Evolutionary conservation across 2,797 vertebrate genomes (phyloP), one percentile per base, ranked within the genome.

Genomic region (Pelobates cultripes): DNA sequence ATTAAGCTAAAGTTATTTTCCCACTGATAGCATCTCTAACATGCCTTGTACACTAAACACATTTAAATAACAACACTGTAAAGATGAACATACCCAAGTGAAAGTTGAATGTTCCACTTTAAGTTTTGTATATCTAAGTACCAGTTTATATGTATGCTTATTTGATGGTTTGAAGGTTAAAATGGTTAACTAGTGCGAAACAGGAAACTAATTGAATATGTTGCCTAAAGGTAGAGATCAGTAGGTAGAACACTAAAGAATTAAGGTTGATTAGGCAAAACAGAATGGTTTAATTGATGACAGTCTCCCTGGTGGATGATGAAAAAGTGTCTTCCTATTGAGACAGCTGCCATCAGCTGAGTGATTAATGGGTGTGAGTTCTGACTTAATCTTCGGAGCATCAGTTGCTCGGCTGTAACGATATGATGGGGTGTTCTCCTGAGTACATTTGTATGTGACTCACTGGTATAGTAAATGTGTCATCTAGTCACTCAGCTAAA

Each of bases 341-440:
- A 14, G 70, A 73, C 51, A 73, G 70, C 70, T 73, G 70, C 51
- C 70, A 73, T 13, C 17, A 42, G 9, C 17, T 73, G 70, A 73
- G 70, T 73, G 47, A 73, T 55, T 73, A 73, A 57, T 73, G 47
- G 51, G 17, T 12, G 10, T 57, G 47, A 73, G 47, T 55, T 53
- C 70, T 51, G 51, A 41, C 70, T 73, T 73, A 47, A 55, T 73
- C 28, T 73, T 73, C 17, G 9, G 28, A 73, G 28, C 51, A 41
- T 57, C 28, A 40, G 4, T 53, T 73, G 5, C 17, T 73, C n/a
- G 5, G 9, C 40, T n/a, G 70, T 41, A 55, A 71, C 47, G 44
- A 14, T n/a, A 71, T 14, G 44, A 71, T 71, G 44, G 43, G 69
- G 69, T 71, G 51, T 72, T 72, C 69, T 47, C 70, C 45, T 53